phyloP scores from a whole-genome alignment of 1,140 invertebrate species.

The Tetranychus cinnabarinus region DNA sequence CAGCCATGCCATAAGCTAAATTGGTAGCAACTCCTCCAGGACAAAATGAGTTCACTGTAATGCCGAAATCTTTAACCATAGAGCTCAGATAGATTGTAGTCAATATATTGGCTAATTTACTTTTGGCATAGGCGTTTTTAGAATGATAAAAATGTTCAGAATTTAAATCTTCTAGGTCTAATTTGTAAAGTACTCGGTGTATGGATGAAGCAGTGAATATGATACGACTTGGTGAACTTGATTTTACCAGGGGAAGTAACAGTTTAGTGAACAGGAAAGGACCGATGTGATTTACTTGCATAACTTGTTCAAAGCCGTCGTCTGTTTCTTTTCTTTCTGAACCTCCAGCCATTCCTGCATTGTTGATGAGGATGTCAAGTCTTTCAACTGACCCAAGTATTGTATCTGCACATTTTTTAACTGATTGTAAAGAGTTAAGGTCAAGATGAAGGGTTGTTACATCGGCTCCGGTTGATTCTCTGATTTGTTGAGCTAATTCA shows the following conservation, averaged over 20 bases:
- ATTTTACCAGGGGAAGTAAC: slow-evolving; percentile 32
- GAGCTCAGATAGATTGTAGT: slow-evolving; percentile 57
- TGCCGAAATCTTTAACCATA: slow-evolving; percentile 23
- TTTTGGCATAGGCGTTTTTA: slow-evolving; percentile 44
- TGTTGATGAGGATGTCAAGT: slow-evolving; percentile 14
- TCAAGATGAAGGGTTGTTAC: slow-evolving; percentile 57
- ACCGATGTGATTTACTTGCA: not conserved
- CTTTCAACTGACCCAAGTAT: slow-evolving; percentile 18
- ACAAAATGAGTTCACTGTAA: slow-evolving; percentile 8
- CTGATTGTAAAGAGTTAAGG: slow-evolving; percentile 47
- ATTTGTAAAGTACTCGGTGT: not conserved
- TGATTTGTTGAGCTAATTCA: slow-evolving; percentile 43
- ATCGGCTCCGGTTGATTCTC: slow-evolving; percentile 37
- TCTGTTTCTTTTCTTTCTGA: not conserved
- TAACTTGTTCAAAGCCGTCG: no score
- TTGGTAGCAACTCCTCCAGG: slow-evolving; percentile 13
- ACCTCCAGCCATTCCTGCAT: not conserved
- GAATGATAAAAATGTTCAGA: slow-evolving; percentile 3
- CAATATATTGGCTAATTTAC: slow-evolving; percentile 71
- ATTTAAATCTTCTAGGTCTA: slow-evolving; percentile 4
- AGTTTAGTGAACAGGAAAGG: slow-evolving; percentile 45
- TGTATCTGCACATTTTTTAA: slow-evolving; percentile 37
- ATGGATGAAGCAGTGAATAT: not conserved
- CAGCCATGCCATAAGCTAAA: slow-evolving; percentile 4
- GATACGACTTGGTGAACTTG: not conserved